A percentile compares a stretch with the other conserved stretches of the same genome.
Conservation (phyloP, 2,113 vertebrate species). For the Ceuthmochares aereus region DNA sequence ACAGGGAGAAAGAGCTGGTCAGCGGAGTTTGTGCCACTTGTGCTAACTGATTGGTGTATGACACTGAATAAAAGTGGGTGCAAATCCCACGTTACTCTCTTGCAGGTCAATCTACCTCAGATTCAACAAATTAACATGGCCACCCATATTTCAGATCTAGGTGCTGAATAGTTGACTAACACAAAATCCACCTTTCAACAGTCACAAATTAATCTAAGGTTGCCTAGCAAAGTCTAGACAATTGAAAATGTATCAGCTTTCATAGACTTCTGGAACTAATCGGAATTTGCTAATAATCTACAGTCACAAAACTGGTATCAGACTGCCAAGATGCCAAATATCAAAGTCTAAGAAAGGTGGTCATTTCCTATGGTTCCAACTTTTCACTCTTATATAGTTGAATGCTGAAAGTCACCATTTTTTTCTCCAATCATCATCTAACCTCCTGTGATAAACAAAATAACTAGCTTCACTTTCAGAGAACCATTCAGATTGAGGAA, state of each 20-base stretch:
- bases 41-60: background rate
- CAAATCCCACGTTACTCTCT: background rate
- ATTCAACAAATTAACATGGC: background rate
- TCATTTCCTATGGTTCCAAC: background rate
- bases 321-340: background rate
- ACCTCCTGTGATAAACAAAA: background rate
- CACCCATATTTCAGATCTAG: background rate
- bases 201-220: background rate
- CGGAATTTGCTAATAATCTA: background rate
- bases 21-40: fast-evolving
- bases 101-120: background rate
- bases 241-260: constrained; percentile 15
- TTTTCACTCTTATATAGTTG: background rate
- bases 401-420: background rate
- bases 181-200: background rate
- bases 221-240: background rate
- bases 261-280: constrained; percentile 7
- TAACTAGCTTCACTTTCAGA: background rate
- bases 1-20: background rate
- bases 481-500: background rate
- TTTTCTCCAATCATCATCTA: constrained; percentile 26
- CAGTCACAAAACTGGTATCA: background rate
- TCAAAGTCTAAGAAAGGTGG: constrained; percentile 3
- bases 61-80: background rate
- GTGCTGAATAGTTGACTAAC: background rate